phyloP scores from a whole-genome alignment of 2,113 vertebrate species.

The Nycticryphes semicollaris region DNA sequence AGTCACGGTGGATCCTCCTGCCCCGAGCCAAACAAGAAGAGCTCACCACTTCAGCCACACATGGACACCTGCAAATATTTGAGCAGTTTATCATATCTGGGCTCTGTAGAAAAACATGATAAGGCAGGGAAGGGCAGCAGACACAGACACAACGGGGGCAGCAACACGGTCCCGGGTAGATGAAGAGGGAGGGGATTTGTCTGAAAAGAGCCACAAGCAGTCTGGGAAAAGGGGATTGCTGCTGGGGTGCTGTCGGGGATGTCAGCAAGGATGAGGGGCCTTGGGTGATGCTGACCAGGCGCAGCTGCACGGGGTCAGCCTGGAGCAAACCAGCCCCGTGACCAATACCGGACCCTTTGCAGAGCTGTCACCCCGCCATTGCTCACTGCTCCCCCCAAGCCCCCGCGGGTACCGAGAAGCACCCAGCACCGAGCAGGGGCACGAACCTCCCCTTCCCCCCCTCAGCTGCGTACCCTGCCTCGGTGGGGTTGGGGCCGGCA shows the following conservation, averaged over 20 bases:
- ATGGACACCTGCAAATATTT: constrained; percentile 49
- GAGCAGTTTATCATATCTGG: background rate
- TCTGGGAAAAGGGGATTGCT: background rate
- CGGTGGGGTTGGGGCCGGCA: accelerated
- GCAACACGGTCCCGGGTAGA: background rate
- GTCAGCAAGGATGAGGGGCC: background rate
- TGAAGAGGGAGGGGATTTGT: accelerated
- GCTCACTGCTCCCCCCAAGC: accelerated
- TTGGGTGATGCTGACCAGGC: background rate
- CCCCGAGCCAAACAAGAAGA: background rate
- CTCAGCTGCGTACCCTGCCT: accelerated
- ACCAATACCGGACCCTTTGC: accelerated
- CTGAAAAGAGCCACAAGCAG: background rate
- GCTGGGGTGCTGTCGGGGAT: background rate
- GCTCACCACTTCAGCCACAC: background rate
- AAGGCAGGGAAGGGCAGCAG: constrained; percentile 20
- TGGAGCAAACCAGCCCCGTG: background rate
- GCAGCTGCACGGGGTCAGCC: accelerated
- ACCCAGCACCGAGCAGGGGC: background rate
- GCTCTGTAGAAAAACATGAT: constrained; percentile 51
- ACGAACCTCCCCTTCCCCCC: no score
- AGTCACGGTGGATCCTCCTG: accelerated
- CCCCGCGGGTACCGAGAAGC: background rate
- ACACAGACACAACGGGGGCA: background rate
- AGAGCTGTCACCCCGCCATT: background rate